Evolutionary conservation across 2,888 invertebrate genomes (phyloP).

Genomic region (Eumacrocentrus americanus): DNA sequence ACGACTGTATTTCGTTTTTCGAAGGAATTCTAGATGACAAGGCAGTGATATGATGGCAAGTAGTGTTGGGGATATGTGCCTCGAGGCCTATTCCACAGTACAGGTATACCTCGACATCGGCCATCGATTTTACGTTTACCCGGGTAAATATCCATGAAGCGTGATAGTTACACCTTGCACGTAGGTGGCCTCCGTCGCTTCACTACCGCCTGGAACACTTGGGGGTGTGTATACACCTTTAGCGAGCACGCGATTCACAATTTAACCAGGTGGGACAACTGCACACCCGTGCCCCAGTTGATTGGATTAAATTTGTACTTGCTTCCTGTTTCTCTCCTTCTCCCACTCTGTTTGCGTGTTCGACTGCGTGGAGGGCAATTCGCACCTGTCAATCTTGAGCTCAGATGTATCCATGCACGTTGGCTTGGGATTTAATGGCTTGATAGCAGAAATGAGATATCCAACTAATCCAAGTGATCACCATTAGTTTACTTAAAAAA

Average conservation of each 20-base stretch:
- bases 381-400: constrained; percentile 5
- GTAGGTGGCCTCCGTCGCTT: constrained; percentile 32
- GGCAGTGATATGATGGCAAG: neutral
- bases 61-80: no score
- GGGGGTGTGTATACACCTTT: constrained; percentile 17
- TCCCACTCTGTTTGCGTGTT: neutral
- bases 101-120: constrained; percentile 41
- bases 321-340: neutral
- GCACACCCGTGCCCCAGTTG: constrained; percentile 22
- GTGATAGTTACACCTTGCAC: constrained; percentile 57
- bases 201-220: constrained; percentile 28
- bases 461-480: no score
- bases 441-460: neutral
- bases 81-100: constrained; percentile 26
- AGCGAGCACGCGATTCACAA: constrained; percentile 37
- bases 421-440: neutral
- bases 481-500: no score
- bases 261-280: no score
- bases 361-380: neutral
- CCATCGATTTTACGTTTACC: constrained; percentile 59
- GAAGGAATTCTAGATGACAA: neutral
- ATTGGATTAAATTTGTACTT: constrained; percentile 29
- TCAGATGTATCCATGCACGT: constrained; percentile 5
- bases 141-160: constrained; percentile 56
- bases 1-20: neutral